phyloP scores from a whole-genome alignment of 2,888 invertebrate genomes.

The Drosophila pseudotalamancana region DNA sequence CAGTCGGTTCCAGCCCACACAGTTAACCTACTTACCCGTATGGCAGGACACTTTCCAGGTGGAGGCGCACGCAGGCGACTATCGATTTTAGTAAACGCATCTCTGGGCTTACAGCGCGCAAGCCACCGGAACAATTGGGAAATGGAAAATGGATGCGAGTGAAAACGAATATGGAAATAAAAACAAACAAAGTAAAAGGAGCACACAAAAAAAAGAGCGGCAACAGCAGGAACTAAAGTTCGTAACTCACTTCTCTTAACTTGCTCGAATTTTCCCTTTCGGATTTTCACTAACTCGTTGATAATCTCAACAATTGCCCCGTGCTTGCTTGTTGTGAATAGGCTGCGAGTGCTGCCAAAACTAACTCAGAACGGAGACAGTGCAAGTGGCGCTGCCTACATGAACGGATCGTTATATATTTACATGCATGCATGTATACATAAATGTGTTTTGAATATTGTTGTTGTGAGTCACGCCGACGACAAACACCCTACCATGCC shows the following conservation, averaged over 20 bases:
- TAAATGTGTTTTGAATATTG: not conserved
- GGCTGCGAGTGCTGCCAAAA: constrained; percentile 29
- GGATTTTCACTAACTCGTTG: not conserved
- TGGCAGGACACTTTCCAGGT: constrained; percentile 36
- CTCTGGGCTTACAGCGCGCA: constrained; percentile 25
- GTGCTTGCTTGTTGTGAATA: constrained; percentile 30
- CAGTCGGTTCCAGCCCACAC: not conserved
- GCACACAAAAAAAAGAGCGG: not conserved
- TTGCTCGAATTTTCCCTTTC: not conserved
- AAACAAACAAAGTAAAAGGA: constrained; percentile 17
- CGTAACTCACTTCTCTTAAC: constrained; percentile 28
- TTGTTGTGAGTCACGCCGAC: constrained; percentile 12
- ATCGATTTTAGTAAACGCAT: constrained; percentile 73
- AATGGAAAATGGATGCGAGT: constrained; percentile 3
- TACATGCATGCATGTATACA: constrained; percentile 1
- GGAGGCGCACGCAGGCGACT: constrained; percentile 46
- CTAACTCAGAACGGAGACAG: constrained; percentile 26
- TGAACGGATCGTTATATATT: constrained; percentile 5
- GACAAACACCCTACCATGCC: not conserved
- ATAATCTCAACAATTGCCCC: not conserved
- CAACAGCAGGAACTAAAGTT: not conserved
- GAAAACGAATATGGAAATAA: constrained; percentile 1
- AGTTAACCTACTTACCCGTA: constrained; percentile 61
- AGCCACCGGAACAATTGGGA: constrained; percentile 13
- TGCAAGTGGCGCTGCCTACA: constrained; percentile 18